Evolutionary conservation across 2,888 invertebrate genomes (phyloP).

Genomic region (Sialis lutaria): DNA sequence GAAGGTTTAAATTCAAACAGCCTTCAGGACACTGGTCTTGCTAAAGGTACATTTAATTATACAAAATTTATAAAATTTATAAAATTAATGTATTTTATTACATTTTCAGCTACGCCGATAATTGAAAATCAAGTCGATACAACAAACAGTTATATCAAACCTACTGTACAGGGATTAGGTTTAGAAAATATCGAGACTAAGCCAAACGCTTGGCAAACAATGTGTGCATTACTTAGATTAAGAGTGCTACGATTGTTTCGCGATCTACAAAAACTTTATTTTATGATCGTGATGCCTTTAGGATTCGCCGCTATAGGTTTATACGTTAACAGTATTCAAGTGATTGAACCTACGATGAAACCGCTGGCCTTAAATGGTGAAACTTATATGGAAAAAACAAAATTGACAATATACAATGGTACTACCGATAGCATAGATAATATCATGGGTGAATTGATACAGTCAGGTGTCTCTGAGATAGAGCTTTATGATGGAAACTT

Average conservation of each 20-base stretch:
- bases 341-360: slow-evolving; percentile 41
- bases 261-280: slow-evolving; percentile 54
- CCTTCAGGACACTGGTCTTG: neutral
- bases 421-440: slow-evolving; percentile 21
- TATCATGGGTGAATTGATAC: slow-evolving; percentile 19
- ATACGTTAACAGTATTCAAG: slow-evolving; percentile 40
- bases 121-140: slow-evolving; percentile 3
- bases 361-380: slow-evolving; percentile 41
- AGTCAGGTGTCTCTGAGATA: slow-evolving; percentile 22
- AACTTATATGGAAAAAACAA: slow-evolving; percentile 39
- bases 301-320: slow-evolving; percentile 49
- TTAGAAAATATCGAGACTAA: slow-evolving; percentile 45
- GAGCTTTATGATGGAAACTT: slow-evolving; percentile 48
- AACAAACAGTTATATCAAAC: slow-evolving; percentile 18
- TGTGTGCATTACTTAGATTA: slow-evolving; percentile 48
- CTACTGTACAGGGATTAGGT: slow-evolving; percentile 35
- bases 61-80: neutral
- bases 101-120: slow-evolving; percentile 7
- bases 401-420: slow-evolving; percentile 42
- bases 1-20: slow-evolving; percentile 24
- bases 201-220: slow-evolving; percentile 41
- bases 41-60: slow-evolving; percentile 17
- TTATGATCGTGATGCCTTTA: slow-evolving; percentile 55
- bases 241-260: slow-evolving; percentile 46
- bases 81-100: slow-evolving; percentile 7